Conservation (phyloP, 2,888 invertebrate genomes). For the Philopedon plagiatum region DNA sequence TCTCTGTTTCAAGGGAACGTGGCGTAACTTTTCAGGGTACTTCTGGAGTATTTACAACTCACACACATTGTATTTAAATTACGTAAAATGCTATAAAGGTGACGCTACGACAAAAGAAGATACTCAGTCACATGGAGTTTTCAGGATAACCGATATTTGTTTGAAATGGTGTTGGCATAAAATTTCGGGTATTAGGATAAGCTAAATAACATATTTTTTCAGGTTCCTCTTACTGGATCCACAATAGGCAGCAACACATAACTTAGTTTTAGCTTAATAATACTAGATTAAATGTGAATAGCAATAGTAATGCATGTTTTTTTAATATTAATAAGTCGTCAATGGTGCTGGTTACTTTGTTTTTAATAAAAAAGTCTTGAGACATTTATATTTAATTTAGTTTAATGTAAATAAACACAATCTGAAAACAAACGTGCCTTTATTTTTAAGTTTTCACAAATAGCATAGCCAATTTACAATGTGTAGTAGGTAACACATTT, state of each 20-base stretch:
- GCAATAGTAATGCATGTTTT: slow-evolving; percentile 38
- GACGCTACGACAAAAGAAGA: too few relatives aligned
- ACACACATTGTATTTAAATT: too few relatives aligned
- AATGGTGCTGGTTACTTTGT: slow-evolving; percentile 30
- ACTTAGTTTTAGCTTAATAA: slow-evolving; percentile 13
- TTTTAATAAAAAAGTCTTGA: not conserved
- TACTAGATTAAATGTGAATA: slow-evolving; percentile 11
- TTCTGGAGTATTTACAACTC: too few relatives aligned
- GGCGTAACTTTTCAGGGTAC: too few relatives aligned
- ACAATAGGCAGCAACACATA: slow-evolving; percentile 29
- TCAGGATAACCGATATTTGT: not conserved
- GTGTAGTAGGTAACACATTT: slow-evolving; percentile 30
- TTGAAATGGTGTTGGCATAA: not conserved
- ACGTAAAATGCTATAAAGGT: too few relatives aligned
- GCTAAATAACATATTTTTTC: slow-evolving; percentile 28
- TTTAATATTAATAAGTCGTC: slow-evolving; percentile 9
- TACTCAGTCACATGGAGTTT: too few relatives aligned
- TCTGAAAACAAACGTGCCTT: not conserved
- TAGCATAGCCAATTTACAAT: not conserved
- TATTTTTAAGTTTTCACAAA: slow-evolving; percentile 5
- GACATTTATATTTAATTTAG: not conserved
- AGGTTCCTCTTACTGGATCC: slow-evolving; percentile 45
- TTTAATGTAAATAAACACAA: slow-evolving; percentile 6
- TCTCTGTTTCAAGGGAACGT: too few relatives aligned
- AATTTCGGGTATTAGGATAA: not conserved